Evolutionary conservation across 2,113 vertebrate genomes (phyloP).

Genomic region (Scytalopus superciliaris): DNA sequence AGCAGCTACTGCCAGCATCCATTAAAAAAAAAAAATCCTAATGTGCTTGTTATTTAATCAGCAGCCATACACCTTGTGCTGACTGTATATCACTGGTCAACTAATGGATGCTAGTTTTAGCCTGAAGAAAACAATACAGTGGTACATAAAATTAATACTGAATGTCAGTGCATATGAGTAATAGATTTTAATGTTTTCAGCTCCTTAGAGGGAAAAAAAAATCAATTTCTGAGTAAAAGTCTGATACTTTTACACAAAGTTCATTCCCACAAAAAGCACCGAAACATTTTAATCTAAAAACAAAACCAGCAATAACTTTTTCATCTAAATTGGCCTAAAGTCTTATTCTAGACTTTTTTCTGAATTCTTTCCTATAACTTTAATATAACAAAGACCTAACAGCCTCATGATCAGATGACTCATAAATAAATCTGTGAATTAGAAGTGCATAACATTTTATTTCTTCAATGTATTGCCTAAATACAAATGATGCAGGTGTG

Average conservation of each 20-base stretch:
- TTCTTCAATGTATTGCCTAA: not conserved
- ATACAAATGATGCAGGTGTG: not conserved
- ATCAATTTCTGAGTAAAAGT: constrained; percentile 8
- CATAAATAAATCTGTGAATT: not conserved
- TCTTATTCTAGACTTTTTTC: not conserved
- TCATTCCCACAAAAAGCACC: not conserved
- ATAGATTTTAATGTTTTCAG: constrained; percentile 2
- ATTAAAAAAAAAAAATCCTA: not conserved
- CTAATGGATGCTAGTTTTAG: constrained; percentile 12
- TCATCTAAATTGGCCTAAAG: not conserved
- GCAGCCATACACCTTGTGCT: not conserved
- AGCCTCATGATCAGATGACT: not conserved
- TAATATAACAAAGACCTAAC: not conserved
- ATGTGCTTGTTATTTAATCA: not conserved
- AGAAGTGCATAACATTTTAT: not conserved
- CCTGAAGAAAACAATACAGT: constrained; percentile 13
- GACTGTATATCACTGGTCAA: not conserved
- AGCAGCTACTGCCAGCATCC: not conserved
- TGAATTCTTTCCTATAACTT: not conserved
- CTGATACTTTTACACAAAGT: not conserved
- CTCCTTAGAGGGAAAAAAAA: not conserved
- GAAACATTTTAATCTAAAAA: not conserved
- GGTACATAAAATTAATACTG: constrained; percentile 25
- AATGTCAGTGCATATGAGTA: not conserved
- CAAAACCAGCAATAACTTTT: not conserved